phyloP scores from a whole-genome alignment of 2,113 vertebrate species.

The Malurus elegans region DNA sequence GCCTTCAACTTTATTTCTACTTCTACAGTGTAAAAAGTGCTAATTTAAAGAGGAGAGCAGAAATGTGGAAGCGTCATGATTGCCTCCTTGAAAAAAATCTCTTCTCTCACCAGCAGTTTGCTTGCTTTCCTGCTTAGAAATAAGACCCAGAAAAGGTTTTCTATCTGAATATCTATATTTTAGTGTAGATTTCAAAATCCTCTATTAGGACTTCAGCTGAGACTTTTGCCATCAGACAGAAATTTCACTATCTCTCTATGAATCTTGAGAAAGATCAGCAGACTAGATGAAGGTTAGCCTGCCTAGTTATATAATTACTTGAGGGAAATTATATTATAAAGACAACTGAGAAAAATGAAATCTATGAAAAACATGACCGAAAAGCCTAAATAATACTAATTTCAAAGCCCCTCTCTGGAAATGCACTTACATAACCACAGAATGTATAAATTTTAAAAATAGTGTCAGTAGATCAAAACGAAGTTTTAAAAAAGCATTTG shows the following conservation, averaged over 20 bases:
- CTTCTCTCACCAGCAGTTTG: conserved; percentile 30
- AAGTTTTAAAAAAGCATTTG: not conserved
- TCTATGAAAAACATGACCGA: not conserved
- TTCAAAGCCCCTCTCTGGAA: not conserved
- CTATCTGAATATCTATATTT: not conserved
- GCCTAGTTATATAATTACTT: conserved; percentile 65
- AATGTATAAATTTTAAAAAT: not conserved
- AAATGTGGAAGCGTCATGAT: not conserved
- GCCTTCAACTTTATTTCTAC: not conserved
- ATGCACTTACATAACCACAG: not conserved
- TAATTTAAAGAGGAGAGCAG: not conserved
- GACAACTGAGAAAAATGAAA: conserved; percentile 37
- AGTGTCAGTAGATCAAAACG: not conserved
- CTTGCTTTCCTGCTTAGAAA: conserved; percentile 18
- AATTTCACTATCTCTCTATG: conserved; percentile 49
- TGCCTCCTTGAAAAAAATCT: conserved; percentile 19
- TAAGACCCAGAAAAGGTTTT: not conserved
- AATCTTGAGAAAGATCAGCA: conserved; percentile 34
- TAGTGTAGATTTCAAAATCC: conserved; percentile 11
- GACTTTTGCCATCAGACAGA: conserved; percentile 18
- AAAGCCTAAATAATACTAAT: not conserved
- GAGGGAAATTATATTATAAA: conserved; percentile 30
- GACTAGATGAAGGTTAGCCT: conserved; percentile 45
- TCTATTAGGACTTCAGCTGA: conserved; percentile 40
- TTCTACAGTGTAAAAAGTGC: not conserved